Percentiles rank a stretch among this genome's conserved stretches.
Conservation (phyloP, 2,888 invertebrate genomes). For the Tillus elongatus region DNA sequence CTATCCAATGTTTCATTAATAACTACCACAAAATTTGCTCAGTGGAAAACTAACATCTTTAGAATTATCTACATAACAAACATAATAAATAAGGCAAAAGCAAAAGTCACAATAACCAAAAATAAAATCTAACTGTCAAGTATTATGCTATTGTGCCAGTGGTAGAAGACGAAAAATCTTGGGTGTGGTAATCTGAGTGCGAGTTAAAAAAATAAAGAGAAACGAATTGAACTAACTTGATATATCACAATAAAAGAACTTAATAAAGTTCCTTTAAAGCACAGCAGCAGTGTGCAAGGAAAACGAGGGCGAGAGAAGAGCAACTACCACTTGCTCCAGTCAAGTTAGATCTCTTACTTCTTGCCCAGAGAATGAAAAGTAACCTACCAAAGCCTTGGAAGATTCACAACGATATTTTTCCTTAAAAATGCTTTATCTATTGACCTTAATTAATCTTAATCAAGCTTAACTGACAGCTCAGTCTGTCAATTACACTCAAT, state of each 20-base stretch:
- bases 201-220: too few species aligned
- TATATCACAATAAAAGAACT: not conserved
- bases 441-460: constrained; percentile 15
- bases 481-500: too few species aligned
- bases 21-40: constrained; percentile 24
- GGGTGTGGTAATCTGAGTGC: too few species aligned
- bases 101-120: too few species aligned
- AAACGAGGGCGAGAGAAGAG: constrained; percentile 10
- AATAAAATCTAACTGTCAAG: too few species aligned
- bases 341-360: constrained; percentile 25
- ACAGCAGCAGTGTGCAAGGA: not conserved
- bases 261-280: constrained; percentile 6
- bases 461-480: too few species aligned
- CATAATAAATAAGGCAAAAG: too few species aligned
- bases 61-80: constrained; percentile 15
- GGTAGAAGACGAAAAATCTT: too few species aligned
- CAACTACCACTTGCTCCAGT: constrained; percentile 22
- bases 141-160: too few species aligned
- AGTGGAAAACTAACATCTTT: constrained; percentile 11
- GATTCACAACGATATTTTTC: constrained; percentile 12
- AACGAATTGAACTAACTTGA: too few species aligned
- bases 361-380: constrained; percentile 14
- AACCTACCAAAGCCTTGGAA: too few species aligned
- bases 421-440: constrained; percentile 9
- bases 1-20: constrained; percentile 32